Evolutionary conservation across 2,888 invertebrate genomes (phyloP), one percentile per base, ranked within the genome.

Genomic region (Macroteleia sp.): DNA sequence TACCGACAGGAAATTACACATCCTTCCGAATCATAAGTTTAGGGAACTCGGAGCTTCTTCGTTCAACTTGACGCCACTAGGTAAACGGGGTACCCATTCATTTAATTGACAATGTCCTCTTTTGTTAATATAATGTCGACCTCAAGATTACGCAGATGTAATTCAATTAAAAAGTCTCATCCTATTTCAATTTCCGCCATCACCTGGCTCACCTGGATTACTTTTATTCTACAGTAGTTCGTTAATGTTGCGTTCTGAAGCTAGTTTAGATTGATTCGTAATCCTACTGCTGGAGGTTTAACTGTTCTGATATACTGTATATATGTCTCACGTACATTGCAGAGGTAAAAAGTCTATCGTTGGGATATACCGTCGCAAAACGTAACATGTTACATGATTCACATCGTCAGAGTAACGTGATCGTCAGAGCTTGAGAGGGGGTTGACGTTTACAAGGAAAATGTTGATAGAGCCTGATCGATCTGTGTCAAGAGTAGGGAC

Each of bases 1-100:
- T 85, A 85, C 83, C 85, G 83, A 76, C 88, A 89, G 90, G 89
- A 90, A 90, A 90, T 90, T 90, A 88, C 89, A 89, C 87, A 86
- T 88, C 88, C 88, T 89, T 85, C 86, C 87, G 85, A 82, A 86
- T 84, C 79, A 82, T 85, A 85, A 85, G 83, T 86, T 85, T 80
- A 81, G 71, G 80, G 82, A 64, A 61, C 76, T 79, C 46, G 32
- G 54, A 69, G 73, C 80, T 70, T 73, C 71, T 79, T 77, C 79
- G 46, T 64, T 76, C 67, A 62, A 73, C 50, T 62, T 57, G 54
- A 25, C 66, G 70, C 54, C 64, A 64, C 69, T 70, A 19, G 64
- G 48, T 70, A 64, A 64, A 57, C 48, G 67, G 50, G 57, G 34
- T 75, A 70, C 25, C 78, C 81, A 77, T 77, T 81, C 62, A 79